phyloP scores from a whole-genome alignment of 1,140 invertebrate species.

The Aphidius ervi region DNA sequence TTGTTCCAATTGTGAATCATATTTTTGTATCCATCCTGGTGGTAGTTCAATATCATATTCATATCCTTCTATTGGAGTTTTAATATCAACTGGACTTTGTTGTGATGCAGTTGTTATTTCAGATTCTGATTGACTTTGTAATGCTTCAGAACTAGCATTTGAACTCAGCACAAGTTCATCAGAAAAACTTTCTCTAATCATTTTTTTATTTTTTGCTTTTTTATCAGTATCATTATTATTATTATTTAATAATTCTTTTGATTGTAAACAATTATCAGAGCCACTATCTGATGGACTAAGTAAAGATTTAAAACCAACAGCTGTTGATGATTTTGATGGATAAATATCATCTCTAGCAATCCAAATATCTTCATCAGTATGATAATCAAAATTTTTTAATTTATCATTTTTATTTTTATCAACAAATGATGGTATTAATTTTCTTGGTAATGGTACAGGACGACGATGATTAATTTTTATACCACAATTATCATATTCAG shows the following conservation, averaged over 20 bases:
- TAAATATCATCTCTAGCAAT: background rate
- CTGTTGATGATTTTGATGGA: conserved; percentile 33
- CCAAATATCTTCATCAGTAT: conserved; percentile 11
- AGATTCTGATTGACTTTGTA: conserved; percentile 27
- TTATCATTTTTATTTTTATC: conserved; percentile 11
- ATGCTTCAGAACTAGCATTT: conserved; percentile 27
- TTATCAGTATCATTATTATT: conserved; percentile 11
- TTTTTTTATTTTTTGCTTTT: conserved; percentile 12
- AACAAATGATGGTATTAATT: conserved; percentile 14
- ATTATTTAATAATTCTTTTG: conserved; percentile 22
- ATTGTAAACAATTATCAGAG: conserved; percentile 41
- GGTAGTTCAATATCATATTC: conserved; percentile 39
- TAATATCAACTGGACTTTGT: conserved; percentile 26
- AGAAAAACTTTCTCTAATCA: conserved; percentile 30
- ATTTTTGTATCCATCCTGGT: conserved; percentile 38
- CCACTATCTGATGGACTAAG: conserved; percentile 41
- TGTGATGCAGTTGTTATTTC: conserved; percentile 25
- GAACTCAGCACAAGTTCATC: conserved; percentile 38
- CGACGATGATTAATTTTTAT: conserved; percentile 15
- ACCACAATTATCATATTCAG: background rate
- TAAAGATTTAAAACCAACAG: conserved; percentile 38
- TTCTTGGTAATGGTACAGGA: conserved; percentile 14
- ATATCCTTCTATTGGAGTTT: conserved; percentile 20
- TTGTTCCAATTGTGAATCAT: conserved; percentile 35
- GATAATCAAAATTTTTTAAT: background rate